phyloP scores from a whole-genome alignment of 2,888 invertebrate genomes.

The Eulithis testata region DNA sequence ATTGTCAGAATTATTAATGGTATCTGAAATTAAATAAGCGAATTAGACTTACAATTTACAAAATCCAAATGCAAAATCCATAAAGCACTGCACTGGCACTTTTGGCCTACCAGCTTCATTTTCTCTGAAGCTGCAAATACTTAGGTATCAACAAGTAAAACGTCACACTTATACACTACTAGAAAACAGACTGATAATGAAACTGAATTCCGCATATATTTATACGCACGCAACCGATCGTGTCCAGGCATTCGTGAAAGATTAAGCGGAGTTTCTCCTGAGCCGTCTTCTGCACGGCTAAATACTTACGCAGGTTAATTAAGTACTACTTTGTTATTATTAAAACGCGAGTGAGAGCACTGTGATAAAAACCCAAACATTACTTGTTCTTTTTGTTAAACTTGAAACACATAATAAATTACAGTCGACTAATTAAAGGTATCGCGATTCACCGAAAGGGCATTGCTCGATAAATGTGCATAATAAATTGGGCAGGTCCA shows the following conservation, averaged over 20 bases:
- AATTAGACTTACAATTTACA: constrained; percentile 53
- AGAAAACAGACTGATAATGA: constrained; percentile 80
- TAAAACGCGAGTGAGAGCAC: constrained; percentile 18
- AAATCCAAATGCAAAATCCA: constrained; percentile 48
- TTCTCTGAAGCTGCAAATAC: constrained; percentile 65
- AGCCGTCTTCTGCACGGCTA: constrained; percentile 39
- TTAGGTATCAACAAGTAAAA: constrained; percentile 56
- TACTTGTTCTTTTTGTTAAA: not conserved
- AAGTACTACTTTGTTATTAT: constrained; percentile 21
- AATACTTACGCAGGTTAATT: constrained; percentile 31
- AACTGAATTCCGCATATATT: constrained; percentile 84
- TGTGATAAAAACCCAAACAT: constrained; percentile 10
- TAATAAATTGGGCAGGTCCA: constrained; percentile 58
- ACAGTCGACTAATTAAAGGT: constrained; percentile 54
- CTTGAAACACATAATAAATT: constrained; percentile 30
- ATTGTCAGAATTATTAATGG: constrained; percentile 58
- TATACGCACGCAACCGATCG: constrained; percentile 77
- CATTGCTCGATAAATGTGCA: constrained; percentile 59
- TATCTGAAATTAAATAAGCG: constrained; percentile 66
- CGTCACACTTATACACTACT: constrained; percentile 74
- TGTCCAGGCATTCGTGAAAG: constrained; percentile 81
- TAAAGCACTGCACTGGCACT: constrained; percentile 55
- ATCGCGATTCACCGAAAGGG: constrained; percentile 47
- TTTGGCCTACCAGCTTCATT: constrained; percentile 81
- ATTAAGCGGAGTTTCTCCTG: constrained; percentile 71